Percentiles rank a stretch among this genome's conserved stretches.
These are phyloP conservation scores for Eupithecia insigniata DNA, from an alignment of 2,888 invertebrate genomes.

Conservation along the genomic window DNA sequence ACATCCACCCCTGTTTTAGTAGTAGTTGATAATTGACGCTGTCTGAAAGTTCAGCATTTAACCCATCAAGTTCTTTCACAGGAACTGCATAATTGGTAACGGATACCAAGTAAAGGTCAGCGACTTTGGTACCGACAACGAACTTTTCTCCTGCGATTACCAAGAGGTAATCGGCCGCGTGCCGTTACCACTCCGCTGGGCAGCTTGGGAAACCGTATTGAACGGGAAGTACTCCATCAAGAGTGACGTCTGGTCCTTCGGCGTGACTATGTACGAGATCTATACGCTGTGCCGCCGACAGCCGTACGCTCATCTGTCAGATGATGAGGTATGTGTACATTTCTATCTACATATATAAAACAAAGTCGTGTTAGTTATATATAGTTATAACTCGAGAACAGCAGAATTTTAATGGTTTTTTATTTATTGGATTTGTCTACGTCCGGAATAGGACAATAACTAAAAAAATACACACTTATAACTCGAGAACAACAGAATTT, in stretches of 20 bases:
- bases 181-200: conserved; percentile 94
- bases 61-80: conserved; percentile 58
- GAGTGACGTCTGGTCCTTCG: conserved; percentile 96
- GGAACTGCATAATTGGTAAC: conserved; percentile 94
- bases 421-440: too few species aligned
- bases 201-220: conserved; percentile 94
- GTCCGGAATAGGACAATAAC: too few species aligned
- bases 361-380: too few species aligned
- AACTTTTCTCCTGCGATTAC: conserved; percentile 91
- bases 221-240: conserved; percentile 93
- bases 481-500: too few species aligned
- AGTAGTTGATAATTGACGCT: neutral
- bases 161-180: conserved; percentile 90
- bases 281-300: conserved; percentile 89
- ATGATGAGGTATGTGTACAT: conserved; percentile 86
- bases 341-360: too few species aligned
- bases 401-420: too few species aligned
- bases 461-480: too few species aligned
- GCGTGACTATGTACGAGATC: conserved; percentile 94
- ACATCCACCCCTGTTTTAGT: too few species aligned
- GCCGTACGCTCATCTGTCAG: conserved; percentile 90
- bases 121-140: conserved; percentile 93
- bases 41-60: neutral
- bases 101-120: conserved; percentile 92
- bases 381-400: too few species aligned